Base-by-base conservation (phyloP, 2,113 vertebrate genomes). In the Daubentonia madagascariensis region DNA sequence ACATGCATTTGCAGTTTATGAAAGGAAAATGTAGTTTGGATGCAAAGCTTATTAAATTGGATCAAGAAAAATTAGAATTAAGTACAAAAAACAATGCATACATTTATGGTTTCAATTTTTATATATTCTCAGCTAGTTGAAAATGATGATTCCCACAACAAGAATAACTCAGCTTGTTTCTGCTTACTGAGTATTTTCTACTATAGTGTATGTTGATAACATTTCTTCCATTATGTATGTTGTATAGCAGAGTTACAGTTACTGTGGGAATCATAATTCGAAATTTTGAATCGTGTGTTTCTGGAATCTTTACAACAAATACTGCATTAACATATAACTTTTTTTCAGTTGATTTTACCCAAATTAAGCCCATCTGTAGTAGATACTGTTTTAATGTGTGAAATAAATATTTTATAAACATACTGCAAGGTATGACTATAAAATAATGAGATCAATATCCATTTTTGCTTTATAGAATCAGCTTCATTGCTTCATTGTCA, bases 241-340 rank as follows among this genome's bases (percentile, higher is more conserved):
- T 83, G 50, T 89, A 52, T 52, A 75, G 83, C 94, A 78, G 95
- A 96, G 92, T 97, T 97, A 97, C 94, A 87, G 86, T 96, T 92
- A 91, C 95, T 95, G 73, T 93, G 98, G 97, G 98, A 98, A 86
- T 96, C 78, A n/a, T 98, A 95, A 91, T 97, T 96, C 91, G 79
- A 76, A 96, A 93, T 94, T 96, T 92, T 93, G 97, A 97, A 89
- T 97, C 30, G 22, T 88, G 59, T 73, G 50, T 97, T 97, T 91
- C 95, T 97, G 48, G 93, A 89, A 92, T 97, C 63, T 91, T 91
- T 84, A 96, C 78, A 97, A 97, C 75, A 97, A 97, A 91, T 95
- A 63, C 93, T 97, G 63, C 45, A 86, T 97, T 91, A 95, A 75
- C 78, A 80, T 92, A 96, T 80, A 95, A 70, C 35, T 48, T 89